Conservation (phyloP, 2,797 vertebrate genomes). For the Falco peregrinus region DNA sequence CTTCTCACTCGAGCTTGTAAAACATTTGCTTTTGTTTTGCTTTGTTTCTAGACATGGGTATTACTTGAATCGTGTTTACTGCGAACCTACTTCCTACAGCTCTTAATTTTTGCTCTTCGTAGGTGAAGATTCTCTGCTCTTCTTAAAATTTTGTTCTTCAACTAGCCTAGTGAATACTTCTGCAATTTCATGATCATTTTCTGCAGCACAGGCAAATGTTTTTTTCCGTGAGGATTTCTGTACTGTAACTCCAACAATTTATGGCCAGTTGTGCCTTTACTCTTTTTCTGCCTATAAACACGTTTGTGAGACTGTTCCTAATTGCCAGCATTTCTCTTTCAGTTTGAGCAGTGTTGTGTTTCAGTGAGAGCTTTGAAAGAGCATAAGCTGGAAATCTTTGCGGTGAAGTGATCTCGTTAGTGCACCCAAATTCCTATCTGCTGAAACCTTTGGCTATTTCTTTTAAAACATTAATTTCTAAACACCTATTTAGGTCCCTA, state of each 20-base stretch:
- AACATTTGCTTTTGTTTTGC: background rate
- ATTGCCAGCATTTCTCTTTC: background rate
- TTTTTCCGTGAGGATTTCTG: slow-evolving; percentile 2
- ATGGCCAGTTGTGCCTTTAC: background rate
- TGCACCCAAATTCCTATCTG: background rate
- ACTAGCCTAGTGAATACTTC: background rate
- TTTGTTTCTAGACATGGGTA: background rate
- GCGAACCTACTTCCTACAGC: background rate
- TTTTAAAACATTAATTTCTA: background rate
- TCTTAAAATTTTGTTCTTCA: background rate
- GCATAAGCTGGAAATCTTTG: background rate
- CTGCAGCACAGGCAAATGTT: background rate
- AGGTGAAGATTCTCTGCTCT: background rate
- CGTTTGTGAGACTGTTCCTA: background rate
- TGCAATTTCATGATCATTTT: background rate
- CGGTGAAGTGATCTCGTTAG: background rate
- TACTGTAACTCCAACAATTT: background rate
- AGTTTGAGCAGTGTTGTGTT: background rate
- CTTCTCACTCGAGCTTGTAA: background rate
- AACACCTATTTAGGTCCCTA: background rate
- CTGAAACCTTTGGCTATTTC: background rate
- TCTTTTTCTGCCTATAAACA: slow-evolving; percentile 1
- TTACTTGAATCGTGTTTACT: background rate
- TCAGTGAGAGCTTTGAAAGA: background rate
- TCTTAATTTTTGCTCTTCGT: background rate